Base-by-base conservation (phyloP, 2,888 invertebrate species). In the Drosophila austrosaltans region DNA sequence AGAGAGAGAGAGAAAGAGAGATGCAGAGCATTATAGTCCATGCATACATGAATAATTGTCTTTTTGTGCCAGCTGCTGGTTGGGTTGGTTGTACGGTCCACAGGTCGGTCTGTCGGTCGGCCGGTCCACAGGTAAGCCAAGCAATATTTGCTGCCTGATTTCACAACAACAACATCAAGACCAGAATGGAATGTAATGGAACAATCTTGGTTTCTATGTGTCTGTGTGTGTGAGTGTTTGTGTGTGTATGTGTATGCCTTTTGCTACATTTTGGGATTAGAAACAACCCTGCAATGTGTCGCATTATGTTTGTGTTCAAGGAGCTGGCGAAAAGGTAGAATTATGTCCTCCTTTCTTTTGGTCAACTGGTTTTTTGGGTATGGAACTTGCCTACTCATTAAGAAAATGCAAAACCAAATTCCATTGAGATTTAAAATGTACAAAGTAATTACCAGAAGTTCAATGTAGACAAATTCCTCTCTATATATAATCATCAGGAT, bases 11-110 rank as follows among this genome's bases (percentile, higher is more conserved):
- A 62, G 72, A 53, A 72, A 32, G 30, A 39, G 39, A 32, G 32
- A 48, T 40, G 42, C 44, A 42, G 62, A 72, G 66, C 44, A 66
- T 57, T 68, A 63, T 76, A 69, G 66, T 72, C 72, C 66, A 66
- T 81, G 82, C 88, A 83, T 87, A 83, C 72, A 87, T 87, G 86
- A 83, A 83, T 83, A 83, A 83, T 83, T 82, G 86, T 85, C 69
- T 72, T 70, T 79, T 72, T 64, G 75, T 79, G 70, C 64, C 39
- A 61, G 32, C 63, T 63, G 39, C 40, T 54, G 40, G 54, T 60
- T 77, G 59, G 65, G 65, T 66, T 68, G 36, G 32, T 32, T 7
- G 3, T 28, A 3, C 4, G 28, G 28, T 28, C 16, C 16, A 16
- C 16, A 16, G 28, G 28, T 72, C 67, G 75, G 71, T 60, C 64